Conservation (phyloP, 2,113 vertebrate genomes). For the Hyperopisus bebe region DNA sequence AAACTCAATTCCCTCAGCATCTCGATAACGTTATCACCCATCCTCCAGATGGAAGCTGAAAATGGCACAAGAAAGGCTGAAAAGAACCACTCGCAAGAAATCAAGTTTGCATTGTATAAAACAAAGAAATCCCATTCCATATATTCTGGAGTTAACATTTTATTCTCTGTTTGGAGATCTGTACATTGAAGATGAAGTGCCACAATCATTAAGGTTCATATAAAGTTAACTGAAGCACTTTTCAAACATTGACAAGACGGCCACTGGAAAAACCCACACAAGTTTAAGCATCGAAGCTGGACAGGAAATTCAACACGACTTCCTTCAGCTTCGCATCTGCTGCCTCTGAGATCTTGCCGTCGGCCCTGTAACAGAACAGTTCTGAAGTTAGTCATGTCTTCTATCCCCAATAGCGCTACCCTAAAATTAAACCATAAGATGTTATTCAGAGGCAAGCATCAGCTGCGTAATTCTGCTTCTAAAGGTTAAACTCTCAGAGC, state of each 20-base stretch:
- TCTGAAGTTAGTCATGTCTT: background rate
- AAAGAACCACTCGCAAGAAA: background rate
- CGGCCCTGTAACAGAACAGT: conserved; percentile 57
- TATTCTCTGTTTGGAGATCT: conserved; percentile 49
- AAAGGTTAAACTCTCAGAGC: background rate
- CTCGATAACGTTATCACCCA: background rate
- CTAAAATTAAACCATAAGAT: background rate
- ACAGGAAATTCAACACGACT: conserved; percentile 81
- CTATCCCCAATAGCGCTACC: background rate
- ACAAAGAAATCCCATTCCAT: background rate
- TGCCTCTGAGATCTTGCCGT: conserved; percentile 86
- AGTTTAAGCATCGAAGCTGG: conserved; percentile 75
- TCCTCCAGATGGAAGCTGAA: background rate
- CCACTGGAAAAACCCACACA: conserved; percentile 4
- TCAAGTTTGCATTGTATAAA: no score
- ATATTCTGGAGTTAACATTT: conserved; percentile 41
- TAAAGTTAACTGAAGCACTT: conserved; percentile 39
- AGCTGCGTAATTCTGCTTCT: background rate
- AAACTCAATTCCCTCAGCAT: background rate
- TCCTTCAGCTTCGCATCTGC: conserved; percentile 88
- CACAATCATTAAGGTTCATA: conserved; percentile 40
- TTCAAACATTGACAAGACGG: conserved; percentile 38
- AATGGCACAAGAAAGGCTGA: background rate
- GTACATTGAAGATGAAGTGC: conserved; percentile 56
- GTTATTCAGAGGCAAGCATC: background rate